phyloP scores from a whole-genome alignment of 2,888 invertebrate genomes.

The Tholera decimalis region DNA sequence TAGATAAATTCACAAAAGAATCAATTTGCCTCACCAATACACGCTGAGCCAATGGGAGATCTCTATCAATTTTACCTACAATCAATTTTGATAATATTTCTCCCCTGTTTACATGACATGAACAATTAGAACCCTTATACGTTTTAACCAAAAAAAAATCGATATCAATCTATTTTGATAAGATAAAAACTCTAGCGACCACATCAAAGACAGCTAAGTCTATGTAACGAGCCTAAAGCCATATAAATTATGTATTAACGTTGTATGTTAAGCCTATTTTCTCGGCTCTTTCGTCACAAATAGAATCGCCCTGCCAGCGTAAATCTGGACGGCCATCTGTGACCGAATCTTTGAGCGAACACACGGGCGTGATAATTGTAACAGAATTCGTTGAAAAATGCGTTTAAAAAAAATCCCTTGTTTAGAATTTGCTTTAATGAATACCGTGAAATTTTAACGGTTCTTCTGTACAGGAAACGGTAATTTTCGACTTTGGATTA shows the following conservation, averaged over 20 bases:
- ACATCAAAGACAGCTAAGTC: slow-evolving; percentile 58
- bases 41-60: neutral
- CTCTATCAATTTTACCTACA: slow-evolving; percentile 21
- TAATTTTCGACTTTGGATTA: too few species aligned
- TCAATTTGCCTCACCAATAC: slow-evolving; percentile 16
- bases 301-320: slow-evolving; percentile 84
- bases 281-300: slow-evolving; percentile 80
- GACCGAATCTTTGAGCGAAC: slow-evolving; percentile 80
- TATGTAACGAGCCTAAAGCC: slow-evolving; percentile 43
- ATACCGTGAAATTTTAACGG: too few species aligned
- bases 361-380: slow-evolving; percentile 65
- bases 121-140: slow-evolving; percentile 33
- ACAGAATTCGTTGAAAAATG: too few species aligned
- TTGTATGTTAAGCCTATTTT: slow-evolving; percentile 80
- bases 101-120: slow-evolving; percentile 21
- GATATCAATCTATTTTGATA: slow-evolving; percentile 35
- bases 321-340: slow-evolving; percentile 88
- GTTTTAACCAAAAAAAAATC: slow-evolving; percentile 30
- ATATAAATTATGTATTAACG: slow-evolving; percentile 66
- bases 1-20: slow-evolving; percentile 5
- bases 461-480: too few species aligned
- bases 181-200: slow-evolving; percentile 41
- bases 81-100: slow-evolving; percentile 26
- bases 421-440: too few species aligned
- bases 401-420: too few species aligned